Evolutionary conservation across 2,888 invertebrate species (phyloP), one percentile per base, ranked within the genome.

Genomic region (Ctenicera cuprea): DNA sequence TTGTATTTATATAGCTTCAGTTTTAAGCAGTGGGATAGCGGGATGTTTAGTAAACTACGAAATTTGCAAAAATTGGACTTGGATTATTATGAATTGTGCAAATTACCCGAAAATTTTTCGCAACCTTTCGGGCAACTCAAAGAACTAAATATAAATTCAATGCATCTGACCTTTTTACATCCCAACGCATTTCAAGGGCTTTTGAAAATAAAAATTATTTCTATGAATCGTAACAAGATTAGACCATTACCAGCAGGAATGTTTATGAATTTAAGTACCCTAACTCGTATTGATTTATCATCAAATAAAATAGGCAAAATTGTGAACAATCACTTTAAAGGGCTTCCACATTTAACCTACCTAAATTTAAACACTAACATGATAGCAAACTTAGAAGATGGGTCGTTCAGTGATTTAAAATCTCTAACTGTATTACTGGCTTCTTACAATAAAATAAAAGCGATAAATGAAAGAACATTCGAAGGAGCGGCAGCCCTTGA

Each of bases 331-430:
- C 20, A 26, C 0, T 67, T 72, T 38, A 41, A 43, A 50, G 72
- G 67, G 0, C 45, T 72, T 26, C 26, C 33, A 18, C 67, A 62
- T 57, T 54, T 72, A 20, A 61, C 41, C 0, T 30, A 22, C 0
- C n/a, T 72, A 18, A 26, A 62, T 54, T 12, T 72, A 37, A 62
- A 62, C 22, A 62, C 54, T 16, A 72, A 72, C 50, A 30, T 62
- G 33, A 26, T 72, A 0, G 30, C 50, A n/a, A 41, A 11, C 9
- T 18, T 72, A 5, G 48, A 18, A 14, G 38, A 38, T 0, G 37
- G 61, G 14, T 16, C 37, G 11, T 72, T 72, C 20, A 18, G n/a
- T 7, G 50, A 30, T 16, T 20, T 72, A 7, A 22, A 33, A 7
- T 52, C 43, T 4, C 20, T 72, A 12, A 22, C 12, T 5, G 62